Evolutionary conservation across 2,888 invertebrate genomes (phyloP).

Genomic region (Noctua janthina): DNA sequence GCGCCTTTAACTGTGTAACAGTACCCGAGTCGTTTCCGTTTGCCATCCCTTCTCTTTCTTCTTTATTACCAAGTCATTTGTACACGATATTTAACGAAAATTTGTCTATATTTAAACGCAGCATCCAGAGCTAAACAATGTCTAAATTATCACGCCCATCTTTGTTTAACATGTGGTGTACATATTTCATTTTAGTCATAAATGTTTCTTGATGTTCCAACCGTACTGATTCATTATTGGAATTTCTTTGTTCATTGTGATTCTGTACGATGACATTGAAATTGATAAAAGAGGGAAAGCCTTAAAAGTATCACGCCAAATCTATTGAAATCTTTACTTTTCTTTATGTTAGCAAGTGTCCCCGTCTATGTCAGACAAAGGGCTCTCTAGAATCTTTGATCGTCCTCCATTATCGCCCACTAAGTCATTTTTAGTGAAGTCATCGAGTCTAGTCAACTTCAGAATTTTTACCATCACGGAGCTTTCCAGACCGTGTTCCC

Average conservation of each 20-base stretch:
- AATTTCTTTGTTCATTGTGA: constrained; percentile 33
- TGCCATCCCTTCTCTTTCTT: constrained; percentile 78
- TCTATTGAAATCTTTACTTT: constrained; percentile 36
- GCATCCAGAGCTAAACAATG: constrained; percentile 65
- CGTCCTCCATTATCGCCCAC: constrained; percentile 36
- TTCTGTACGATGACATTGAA: constrained; percentile 11
- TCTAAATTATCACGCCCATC: constrained; percentile 65
- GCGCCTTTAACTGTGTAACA: constrained; percentile 88
- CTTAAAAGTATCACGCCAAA: constrained; percentile 14
- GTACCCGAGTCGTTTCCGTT: constrained; percentile 87
- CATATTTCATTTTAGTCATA: constrained; percentile 42
- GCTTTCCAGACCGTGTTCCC: neutral
- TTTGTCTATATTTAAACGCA: constrained; percentile 72
- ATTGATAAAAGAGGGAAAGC: constrained; percentile 26
- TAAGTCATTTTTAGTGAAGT: constrained; percentile 23
- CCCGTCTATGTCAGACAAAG: constrained; percentile 36
- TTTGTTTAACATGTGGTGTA: constrained; percentile 46
- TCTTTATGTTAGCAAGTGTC: constrained; percentile 37
- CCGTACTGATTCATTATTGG: constrained; percentile 12
- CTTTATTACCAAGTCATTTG: constrained; percentile 81
- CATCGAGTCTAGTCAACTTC: constrained; percentile 19
- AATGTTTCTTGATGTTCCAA: constrained; percentile 21
- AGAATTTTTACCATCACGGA: constrained; percentile 10
- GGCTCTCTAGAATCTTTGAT: constrained; percentile 41
- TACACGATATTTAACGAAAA: constrained; percentile 76